Percentiles rank a stretch among this genome's conserved stretches.
These are phyloP conservation scores for Zoanthus sociatus DNA, from an alignment of 92 coral and sea anemone species.

Conservation along the genomic window DNA sequence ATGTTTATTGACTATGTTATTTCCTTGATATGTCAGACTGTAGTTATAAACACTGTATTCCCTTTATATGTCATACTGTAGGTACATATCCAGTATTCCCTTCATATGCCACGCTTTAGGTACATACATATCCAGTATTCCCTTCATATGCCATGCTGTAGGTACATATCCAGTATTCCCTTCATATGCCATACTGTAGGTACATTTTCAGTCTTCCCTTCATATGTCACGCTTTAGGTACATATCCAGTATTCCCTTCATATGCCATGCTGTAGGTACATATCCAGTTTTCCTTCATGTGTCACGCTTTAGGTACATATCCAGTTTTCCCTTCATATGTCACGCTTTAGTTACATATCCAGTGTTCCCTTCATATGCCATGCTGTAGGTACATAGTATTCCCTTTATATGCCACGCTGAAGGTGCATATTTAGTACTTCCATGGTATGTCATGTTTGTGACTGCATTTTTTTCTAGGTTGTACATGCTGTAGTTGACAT, in stretches of 20 bases:
- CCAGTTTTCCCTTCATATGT: not conserved
- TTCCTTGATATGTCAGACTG: not conserved
- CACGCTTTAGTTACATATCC: not conserved
- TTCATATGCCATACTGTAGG: not conserved
- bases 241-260: not conserved
- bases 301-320: not conserved
- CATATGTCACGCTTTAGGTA: not conserved
- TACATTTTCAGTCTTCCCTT: not conserved
- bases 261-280: no score
- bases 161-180: no score
- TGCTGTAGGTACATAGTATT: no score
- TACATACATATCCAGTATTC: not conserved
- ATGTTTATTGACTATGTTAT: no score
- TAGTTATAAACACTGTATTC: not conserved
- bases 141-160: no score
- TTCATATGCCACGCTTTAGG: not conserved
- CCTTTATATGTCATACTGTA: no score
- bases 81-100: not conserved
- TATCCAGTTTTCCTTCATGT: not conserved
- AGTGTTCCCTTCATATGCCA: not conserved
- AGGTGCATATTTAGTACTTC: not conserved
- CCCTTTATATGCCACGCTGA: no score
- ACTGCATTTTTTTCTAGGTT: constrained; percentile 54
- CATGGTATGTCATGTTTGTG: not conserved
- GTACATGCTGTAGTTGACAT: constrained; percentile 91